Percentiles rank a stretch among this genome's conserved stretches.
phyloP scores from a whole-genome alignment of 2,888 invertebrate genomes.

The Drosophila vallismaia region DNA sequence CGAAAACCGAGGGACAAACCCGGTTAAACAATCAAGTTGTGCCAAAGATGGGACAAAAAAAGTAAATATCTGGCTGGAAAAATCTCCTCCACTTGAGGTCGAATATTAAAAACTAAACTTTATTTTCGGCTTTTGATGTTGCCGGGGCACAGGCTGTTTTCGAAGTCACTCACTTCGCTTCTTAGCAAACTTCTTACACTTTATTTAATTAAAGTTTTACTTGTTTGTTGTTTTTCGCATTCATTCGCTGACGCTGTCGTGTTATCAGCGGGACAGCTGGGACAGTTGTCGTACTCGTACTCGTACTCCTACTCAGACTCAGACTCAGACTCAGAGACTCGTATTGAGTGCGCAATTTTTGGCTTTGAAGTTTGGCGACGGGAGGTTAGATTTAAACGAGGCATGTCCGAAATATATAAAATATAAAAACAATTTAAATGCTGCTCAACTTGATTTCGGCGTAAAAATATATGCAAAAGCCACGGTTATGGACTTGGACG shows the following conservation, averaged over 20 bases:
- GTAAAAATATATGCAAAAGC: neutral
- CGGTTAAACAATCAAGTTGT: slow-evolving; percentile 58
- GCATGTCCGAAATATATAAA: slow-evolving; percentile 41
- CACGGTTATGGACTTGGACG: neutral
- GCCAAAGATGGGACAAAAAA: slow-evolving; percentile 41
- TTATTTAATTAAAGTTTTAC: slow-evolving; percentile 76
- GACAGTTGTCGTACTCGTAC: slow-evolving; percentile 77
- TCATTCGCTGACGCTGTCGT: slow-evolving; percentile 52
- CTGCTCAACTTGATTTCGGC: slow-evolving; percentile 31
- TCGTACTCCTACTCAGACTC: too few relatives aligned
- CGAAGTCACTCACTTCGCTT: slow-evolving; percentile 31
- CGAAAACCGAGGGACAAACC: neutral
- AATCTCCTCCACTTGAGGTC: slow-evolving; percentile 63
- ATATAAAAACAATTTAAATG: slow-evolving; percentile 46
- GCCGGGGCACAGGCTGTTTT: slow-evolving; percentile 47
- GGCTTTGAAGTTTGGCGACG: slow-evolving; percentile 70
- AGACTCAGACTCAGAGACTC: slow-evolving; percentile 6
- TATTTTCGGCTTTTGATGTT: slow-evolving; percentile 34
- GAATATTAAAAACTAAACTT: slow-evolving; percentile 53
- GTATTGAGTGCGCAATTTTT: slow-evolving; percentile 61
- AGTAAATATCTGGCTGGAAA: slow-evolving; percentile 58
- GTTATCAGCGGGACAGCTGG: slow-evolving; percentile 71
- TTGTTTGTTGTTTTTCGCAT: slow-evolving; percentile 47
- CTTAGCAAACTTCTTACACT: slow-evolving; percentile 72
- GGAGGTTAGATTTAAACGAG: slow-evolving; percentile 37